Evolutionary conservation across 2,113 vertebrate species (phyloP).

Genomic region (Rhodinocichla rosea): DNA sequence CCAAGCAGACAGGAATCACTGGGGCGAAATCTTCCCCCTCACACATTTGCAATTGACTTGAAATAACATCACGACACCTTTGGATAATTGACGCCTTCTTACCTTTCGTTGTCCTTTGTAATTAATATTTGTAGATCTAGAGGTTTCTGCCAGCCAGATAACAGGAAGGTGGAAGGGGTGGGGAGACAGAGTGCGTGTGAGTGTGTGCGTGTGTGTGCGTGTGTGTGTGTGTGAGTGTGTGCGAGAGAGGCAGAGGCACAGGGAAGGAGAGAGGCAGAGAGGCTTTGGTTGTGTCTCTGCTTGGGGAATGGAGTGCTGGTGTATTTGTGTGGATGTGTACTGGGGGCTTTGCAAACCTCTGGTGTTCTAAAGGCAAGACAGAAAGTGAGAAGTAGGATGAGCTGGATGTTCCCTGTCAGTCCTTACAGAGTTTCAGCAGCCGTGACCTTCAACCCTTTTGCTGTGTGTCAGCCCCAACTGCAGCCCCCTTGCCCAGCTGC

Average conservation of each 20-base stretch:
- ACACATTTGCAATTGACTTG: slow-evolving; percentile 65
- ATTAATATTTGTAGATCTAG: slow-evolving; percentile 76
- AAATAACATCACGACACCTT: slow-evolving; percentile 70
- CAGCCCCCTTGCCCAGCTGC: slow-evolving; percentile 63
- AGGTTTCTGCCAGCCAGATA: slow-evolving; percentile 69
- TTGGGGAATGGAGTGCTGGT: slow-evolving; percentile 27
- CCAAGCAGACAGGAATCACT: slow-evolving; percentile 74
- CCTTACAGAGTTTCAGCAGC: slow-evolving; percentile 39
- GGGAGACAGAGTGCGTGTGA: slow-evolving; percentile 23
- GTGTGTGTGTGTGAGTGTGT: not conserved
- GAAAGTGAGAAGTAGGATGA: not conserved
- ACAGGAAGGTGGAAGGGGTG: slow-evolving; percentile 63
- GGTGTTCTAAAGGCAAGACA: slow-evolving; percentile 23
- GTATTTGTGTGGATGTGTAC: slow-evolving; percentile 32
- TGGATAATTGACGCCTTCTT: slow-evolving; percentile 76
- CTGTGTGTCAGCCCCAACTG: not conserved
- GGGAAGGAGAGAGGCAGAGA: slow-evolving; percentile 7
- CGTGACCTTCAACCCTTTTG: slow-evolving; percentile 51
- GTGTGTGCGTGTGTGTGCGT: not conserved
- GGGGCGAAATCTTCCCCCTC: slow-evolving; percentile 69
- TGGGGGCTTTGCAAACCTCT: slow-evolving; percentile 53
- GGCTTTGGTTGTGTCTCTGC: slow-evolving; percentile 26
- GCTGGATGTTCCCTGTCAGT: slow-evolving; percentile 50
- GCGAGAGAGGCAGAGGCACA: slow-evolving; percentile 16
- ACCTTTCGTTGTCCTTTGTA: slow-evolving; percentile 75